These are phyloP conservation scores for Orthonevra nobilis DNA, from an alignment of 2,888 invertebrate species.

Conservation along the genomic window DNA sequence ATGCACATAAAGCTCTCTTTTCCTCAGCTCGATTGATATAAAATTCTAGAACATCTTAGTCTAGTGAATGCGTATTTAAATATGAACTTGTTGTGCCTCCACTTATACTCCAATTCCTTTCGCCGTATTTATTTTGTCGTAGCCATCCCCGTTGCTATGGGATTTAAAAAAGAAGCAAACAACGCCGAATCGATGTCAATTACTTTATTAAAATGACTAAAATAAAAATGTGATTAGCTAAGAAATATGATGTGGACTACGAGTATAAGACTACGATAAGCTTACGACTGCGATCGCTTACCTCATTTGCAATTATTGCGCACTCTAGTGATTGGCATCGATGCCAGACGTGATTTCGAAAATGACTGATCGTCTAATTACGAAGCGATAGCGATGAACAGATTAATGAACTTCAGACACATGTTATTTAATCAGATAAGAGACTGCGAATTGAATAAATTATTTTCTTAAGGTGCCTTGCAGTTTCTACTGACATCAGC, in stretches of 20 bases:
- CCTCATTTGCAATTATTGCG: conserved; percentile 4
- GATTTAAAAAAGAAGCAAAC: background rate
- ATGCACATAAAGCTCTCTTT: background rate
- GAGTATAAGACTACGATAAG: background rate
- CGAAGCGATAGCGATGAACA: conserved; percentile 1
- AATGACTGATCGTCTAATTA: background rate
- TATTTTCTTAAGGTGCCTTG: no score
- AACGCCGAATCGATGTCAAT: background rate
- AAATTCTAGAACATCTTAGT: conserved; percentile 5
- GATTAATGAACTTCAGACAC: background rate
- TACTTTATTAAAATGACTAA: background rate
- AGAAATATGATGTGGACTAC: background rate
- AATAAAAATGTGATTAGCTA: conserved; percentile 6
- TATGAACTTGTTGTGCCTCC: background rate
- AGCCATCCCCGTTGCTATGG: conserved; percentile 14
- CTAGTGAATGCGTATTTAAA: background rate
- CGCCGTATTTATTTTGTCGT: conserved; percentile 4
- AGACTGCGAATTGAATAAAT: no score
- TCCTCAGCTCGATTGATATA: background rate
- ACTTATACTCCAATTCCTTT: background rate
- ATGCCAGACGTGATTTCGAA: conserved; percentile 10
- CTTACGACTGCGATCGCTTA: background rate
- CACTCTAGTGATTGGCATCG: conserved; percentile 13
- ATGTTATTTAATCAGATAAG: background rate
- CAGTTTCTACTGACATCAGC: no score